Conservation (phyloP, 92 coral and sea anemone genomes). For the Desmophyllum pertusum region DNA sequence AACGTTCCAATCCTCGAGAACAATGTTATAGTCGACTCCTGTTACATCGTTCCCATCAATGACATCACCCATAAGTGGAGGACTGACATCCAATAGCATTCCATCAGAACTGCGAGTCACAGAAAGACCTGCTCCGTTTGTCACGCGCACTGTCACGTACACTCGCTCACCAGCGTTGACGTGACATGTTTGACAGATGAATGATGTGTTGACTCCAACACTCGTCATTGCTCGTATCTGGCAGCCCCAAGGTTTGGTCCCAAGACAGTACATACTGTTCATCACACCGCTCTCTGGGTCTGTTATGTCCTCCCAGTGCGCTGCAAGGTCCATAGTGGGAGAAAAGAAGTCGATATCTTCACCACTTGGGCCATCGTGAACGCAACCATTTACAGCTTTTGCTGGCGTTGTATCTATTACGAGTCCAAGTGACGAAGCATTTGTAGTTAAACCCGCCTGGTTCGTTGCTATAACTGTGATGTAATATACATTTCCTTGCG, state of each 20-base stretch:
- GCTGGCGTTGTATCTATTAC: conserved; percentile 83
- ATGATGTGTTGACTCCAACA: conserved; percentile 61
- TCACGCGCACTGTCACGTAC: conserved; percentile 69
- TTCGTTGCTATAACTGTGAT: conserved; percentile 80
- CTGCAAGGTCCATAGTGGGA: conserved; percentile 53
- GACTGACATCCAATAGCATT: conserved; percentile 78
- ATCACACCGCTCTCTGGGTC: conserved; percentile 85
- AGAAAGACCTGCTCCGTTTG: conserved; percentile 83
- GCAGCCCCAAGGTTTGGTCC: conserved; percentile 86
- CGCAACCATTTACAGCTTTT: conserved; percentile 60
- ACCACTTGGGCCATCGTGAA: conserved; percentile 75
- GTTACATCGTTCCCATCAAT: conserved; percentile 75
- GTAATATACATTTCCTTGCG: conserved; percentile 61
- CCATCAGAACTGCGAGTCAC: conserved; percentile 78
- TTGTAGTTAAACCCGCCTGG: conserved; percentile 74
- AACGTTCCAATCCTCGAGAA: conserved; percentile 72
- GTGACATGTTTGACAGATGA: conserved; percentile 63
- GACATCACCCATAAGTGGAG: conserved; percentile 80
- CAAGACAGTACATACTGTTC: conserved; percentile 75
- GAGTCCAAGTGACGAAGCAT: conserved; percentile 55
- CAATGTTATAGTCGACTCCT: conserved; percentile 66
- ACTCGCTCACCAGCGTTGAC: conserved; percentile 65
- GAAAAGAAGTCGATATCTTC: conserved; percentile 74
- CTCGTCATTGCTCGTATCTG: conserved; percentile 64
- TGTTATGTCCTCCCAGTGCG: conserved; percentile 81